These are phyloP conservation scores for Erebia epiphron DNA, from an alignment of 2,888 invertebrate genomes.

Conservation along the genomic window DNA sequence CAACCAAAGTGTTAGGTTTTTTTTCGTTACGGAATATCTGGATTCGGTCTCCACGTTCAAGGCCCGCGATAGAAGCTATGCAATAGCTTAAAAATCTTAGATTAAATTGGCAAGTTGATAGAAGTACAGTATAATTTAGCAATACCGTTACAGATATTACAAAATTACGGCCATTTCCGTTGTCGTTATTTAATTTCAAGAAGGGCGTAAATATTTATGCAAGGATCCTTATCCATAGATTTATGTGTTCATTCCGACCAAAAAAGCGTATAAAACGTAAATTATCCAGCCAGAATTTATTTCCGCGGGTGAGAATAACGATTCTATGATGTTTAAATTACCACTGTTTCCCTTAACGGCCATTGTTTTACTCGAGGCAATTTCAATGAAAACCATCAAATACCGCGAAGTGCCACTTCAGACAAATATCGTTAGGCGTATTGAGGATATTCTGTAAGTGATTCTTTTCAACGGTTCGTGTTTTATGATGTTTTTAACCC, in stretches of 20 bases:
- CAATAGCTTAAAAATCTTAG: too few species aligned
- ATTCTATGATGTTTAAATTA: slow-evolving; percentile 56
- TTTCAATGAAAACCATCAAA: slow-evolving; percentile 41
- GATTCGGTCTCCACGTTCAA: too few species aligned
- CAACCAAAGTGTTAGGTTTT: too few species aligned
- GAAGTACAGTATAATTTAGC: neutral
- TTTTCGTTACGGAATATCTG: too few species aligned
- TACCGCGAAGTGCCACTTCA: slow-evolving; percentile 32
- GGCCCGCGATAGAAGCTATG: too few species aligned
- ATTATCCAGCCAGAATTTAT: slow-evolving; percentile 51
- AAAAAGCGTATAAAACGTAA: slow-evolving; percentile 46
- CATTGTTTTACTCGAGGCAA: slow-evolving; percentile 47
- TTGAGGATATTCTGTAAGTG: slow-evolving; percentile 20
- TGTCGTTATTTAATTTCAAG: slow-evolving; percentile 47
- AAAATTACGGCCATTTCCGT: slow-evolving; percentile 24
- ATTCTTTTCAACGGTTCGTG: slow-evolving; percentile 15
- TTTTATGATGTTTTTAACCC: slow-evolving; percentile 1
- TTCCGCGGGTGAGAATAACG: slow-evolving; percentile 50
- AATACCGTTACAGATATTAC: slow-evolving; percentile 9
- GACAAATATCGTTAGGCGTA: slow-evolving; percentile 31
- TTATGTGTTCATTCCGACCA: slow-evolving; percentile 49
- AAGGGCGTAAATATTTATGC: slow-evolving; percentile 51
- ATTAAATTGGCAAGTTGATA: neutral
- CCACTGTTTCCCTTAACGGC: slow-evolving; percentile 45
- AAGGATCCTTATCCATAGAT: slow-evolving; percentile 50